Conservation (phyloP, 1,140 invertebrate genomes). For the Campodea augens region DNA sequence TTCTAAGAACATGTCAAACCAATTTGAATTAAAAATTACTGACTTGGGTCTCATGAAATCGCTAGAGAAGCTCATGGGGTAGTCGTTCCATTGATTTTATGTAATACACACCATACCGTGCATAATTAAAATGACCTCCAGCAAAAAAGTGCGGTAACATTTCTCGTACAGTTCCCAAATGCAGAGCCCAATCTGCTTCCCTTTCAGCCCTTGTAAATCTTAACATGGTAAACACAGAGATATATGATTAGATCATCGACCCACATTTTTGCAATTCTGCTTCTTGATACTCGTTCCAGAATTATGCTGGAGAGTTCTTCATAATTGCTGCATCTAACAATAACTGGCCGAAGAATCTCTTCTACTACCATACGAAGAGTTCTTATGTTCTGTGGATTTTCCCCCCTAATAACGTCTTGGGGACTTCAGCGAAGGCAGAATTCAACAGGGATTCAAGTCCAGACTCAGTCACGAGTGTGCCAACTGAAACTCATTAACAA, state of each 20-base stretch:
- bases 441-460: neutral
- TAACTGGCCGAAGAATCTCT: neutral
- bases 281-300: conserved; percentile 5
- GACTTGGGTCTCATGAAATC: too few species aligned
- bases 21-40: too few species aligned
- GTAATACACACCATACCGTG: neutral
- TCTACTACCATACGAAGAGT: neutral
- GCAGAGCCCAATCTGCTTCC: conserved; percentile 15
- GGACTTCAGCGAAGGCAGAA: neutral
- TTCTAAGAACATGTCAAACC: too few species aligned
- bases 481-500: neutral
- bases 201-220: conserved; percentile 13
- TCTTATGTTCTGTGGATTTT: neutral
- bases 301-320: neutral
- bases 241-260: conserved; percentile 13
- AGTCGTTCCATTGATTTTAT: conserved; percentile 3
- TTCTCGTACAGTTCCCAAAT: conserved; percentile 5
- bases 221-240: conserved; percentile 15
- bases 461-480: neutral
- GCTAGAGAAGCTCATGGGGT: too few species aligned
- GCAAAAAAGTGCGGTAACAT: neutral
- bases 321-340: neutral
- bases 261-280: conserved; percentile 15
- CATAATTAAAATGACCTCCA: neutral
- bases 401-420: neutral